Conservation (phyloP, 64 coral and sea anemone species). For the Astreopora myriophthalma region DNA sequence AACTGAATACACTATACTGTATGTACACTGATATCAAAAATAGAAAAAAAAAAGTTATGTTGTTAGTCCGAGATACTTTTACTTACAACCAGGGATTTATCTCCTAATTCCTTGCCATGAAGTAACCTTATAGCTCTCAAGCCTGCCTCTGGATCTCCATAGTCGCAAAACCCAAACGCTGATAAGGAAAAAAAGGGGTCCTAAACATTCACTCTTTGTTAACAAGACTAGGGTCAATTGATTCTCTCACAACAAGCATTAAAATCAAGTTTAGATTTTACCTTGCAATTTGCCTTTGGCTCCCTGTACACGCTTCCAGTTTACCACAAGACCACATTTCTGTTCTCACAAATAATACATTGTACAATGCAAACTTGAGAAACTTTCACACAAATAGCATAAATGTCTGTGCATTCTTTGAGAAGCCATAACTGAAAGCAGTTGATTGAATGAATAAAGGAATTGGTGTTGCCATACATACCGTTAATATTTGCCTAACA, state of each 20-base stretch:
- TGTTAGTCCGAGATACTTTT: not conserved
- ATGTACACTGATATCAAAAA: no score
- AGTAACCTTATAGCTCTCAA: constrained; percentile 95
- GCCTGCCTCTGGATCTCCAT: constrained; percentile 93
- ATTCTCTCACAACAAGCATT: no score
- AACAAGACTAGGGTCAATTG: no score
- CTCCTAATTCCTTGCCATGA: constrained; percentile 83
- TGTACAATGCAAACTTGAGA: not conserved
- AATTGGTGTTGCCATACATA: constrained; percentile 10
- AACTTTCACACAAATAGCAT: not conserved
- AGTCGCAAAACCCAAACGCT: constrained; percentile 99
- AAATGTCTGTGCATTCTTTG: no score
- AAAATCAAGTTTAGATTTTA: no score
- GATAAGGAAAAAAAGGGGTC: not conserved
- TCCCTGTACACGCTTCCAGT: constrained; percentile 96
- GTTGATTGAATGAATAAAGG: not conserved
- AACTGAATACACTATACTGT: no score
- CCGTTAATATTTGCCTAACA: constrained; percentile 98
- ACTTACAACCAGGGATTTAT: constrained; percentile 92
- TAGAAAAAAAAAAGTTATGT: no score
- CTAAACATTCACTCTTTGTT: no score
- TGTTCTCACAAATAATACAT: constrained; percentile 34
- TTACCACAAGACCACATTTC: constrained; percentile 99
- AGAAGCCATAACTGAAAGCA: not conserved
- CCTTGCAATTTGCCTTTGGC: constrained; percentile 99